Evolutionary conservation across 2,113 vertebrate genomes (phyloP), one percentile per base, ranked within the genome.

Genomic region (Heterocephalus glaber): DNA sequence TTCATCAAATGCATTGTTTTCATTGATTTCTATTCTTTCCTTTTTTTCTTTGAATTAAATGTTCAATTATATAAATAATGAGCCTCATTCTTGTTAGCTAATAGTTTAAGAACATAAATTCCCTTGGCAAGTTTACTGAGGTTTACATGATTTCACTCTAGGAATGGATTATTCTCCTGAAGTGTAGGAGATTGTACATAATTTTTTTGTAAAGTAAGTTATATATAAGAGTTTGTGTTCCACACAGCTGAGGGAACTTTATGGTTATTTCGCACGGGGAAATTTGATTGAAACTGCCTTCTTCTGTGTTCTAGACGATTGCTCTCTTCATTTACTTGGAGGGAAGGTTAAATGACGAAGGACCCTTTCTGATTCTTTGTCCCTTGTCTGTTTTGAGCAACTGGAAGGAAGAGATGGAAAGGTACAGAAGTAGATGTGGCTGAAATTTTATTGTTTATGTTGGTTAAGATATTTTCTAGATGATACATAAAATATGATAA

Each of bases 341-440:
- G 3, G 99, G 99, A 97, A 98, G 97, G 86, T 76, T 98, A 19
- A 94, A 92, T 1, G 97, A 96, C 30, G 98, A 98, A 58, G 99
- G 98, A 74, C 99, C 98, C 0, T 99, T 99, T 97, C 97, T 99
- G 97, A 98, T 99, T 85, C 98, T 99, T 95, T 99, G 99, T 92
- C 99, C 99, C 11, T 98, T 99, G 35, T 99, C 99, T 0, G 98
- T 99, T 95, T 89, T 99, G 98, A 99, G 98, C 93, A 99, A 99
- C 98, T 99, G 99, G 99, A 99, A 98, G 93, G 98, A 98, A 68
- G 99, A 99, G 97, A 70, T 99, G 95, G 97, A 99, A 90, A 96
- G 99, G 99, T 99, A 96, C 2, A 24, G 44, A 79, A 88, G 35
- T 47, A 80, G 28, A 65, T 58, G 13, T 35, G 20, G 19, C 41